Conservation (phyloP, 2,113 vertebrate species). For the Cettia cetti region DNA sequence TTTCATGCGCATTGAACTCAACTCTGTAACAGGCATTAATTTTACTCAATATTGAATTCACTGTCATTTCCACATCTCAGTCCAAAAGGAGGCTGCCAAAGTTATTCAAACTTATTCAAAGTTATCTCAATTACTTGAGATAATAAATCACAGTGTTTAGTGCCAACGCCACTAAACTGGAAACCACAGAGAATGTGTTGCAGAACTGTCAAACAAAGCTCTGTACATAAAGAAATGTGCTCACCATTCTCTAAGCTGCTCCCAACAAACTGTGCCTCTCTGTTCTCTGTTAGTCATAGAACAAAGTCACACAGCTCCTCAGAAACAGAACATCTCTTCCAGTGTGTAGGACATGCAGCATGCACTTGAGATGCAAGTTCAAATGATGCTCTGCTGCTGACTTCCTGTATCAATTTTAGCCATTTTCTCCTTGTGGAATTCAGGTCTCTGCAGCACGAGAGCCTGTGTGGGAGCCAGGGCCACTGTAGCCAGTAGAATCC, state of each 20-base stretch:
- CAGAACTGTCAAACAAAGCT: background rate
- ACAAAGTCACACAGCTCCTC: background rate
- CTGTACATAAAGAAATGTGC: accelerated
- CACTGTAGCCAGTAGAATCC: background rate
- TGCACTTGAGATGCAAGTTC: accelerated
- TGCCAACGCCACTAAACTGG: background rate
- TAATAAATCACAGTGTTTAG: constrained; percentile 29
- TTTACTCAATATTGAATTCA: constrained; percentile 33
- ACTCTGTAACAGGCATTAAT: background rate
- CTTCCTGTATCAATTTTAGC: background rate
- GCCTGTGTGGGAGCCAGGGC: background rate
- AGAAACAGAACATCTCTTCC: background rate
- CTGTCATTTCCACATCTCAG: background rate
- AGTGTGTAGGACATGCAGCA: background rate
- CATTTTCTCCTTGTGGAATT: background rate
- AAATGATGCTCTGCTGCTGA: background rate
- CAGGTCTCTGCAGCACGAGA: background rate
- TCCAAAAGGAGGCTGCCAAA: constrained; percentile 8
- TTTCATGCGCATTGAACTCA: constrained; percentile 1
- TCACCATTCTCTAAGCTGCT: background rate
- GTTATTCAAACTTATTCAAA: background rate
- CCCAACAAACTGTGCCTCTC: background rate
- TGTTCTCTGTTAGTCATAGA: background rate
- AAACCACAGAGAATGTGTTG: background rate
- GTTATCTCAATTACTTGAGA: background rate